Percentiles rank a stretch among this genome's conserved stretches.
Evolutionary conservation across 2,888 invertebrate genomes (phyloP).

Genomic region (Biston stratarius): DNA sequence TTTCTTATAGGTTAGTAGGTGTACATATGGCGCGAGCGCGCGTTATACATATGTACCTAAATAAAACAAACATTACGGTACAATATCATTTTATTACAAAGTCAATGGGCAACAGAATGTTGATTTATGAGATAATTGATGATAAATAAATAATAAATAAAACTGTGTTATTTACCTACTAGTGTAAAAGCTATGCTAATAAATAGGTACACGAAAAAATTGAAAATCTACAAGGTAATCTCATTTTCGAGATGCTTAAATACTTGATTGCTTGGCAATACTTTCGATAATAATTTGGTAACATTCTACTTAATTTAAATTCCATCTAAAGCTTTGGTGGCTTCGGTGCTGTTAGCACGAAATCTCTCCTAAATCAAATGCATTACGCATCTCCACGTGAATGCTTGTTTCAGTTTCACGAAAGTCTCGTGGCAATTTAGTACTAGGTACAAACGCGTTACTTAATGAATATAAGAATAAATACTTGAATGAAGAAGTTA

Average conservation of each 20-base stretch:
- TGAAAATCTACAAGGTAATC: slow-evolving; percentile 17
- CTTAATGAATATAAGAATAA: too few species aligned
- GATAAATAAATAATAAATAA: slow-evolving; percentile 21
- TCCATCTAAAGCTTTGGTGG: slow-evolving; percentile 32
- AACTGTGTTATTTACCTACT: slow-evolving; percentile 6
- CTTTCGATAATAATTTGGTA: slow-evolving; percentile 40
- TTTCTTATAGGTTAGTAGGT: too few species aligned
- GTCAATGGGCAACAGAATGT: slow-evolving; percentile 28
- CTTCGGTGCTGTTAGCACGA: slow-evolving; percentile 11
- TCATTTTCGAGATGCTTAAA: slow-evolving; percentile 41
- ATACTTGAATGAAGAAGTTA: too few species aligned
- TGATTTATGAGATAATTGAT: slow-evolving; percentile 14
- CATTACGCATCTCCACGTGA: slow-evolving; percentile 31
- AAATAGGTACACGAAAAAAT: slow-evolving; percentile 2
- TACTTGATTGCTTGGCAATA: slow-evolving; percentile 55
- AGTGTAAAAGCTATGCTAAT: slow-evolving; percentile 29
- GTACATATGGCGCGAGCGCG: too few species aligned
- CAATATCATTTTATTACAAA: slow-evolving; percentile 33
- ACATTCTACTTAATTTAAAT: slow-evolving; percentile 29
- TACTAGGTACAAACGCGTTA: too few species aligned
- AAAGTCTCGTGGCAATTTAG: not conserved
- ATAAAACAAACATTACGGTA: not conserved
- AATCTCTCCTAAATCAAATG: slow-evolving; percentile 21
- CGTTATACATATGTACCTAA: not conserved
- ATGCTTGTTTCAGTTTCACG: slow-evolving; percentile 11